Base-by-base conservation (phyloP, 2,888 invertebrate genomes). In the Proisotoma minuta region DNA sequence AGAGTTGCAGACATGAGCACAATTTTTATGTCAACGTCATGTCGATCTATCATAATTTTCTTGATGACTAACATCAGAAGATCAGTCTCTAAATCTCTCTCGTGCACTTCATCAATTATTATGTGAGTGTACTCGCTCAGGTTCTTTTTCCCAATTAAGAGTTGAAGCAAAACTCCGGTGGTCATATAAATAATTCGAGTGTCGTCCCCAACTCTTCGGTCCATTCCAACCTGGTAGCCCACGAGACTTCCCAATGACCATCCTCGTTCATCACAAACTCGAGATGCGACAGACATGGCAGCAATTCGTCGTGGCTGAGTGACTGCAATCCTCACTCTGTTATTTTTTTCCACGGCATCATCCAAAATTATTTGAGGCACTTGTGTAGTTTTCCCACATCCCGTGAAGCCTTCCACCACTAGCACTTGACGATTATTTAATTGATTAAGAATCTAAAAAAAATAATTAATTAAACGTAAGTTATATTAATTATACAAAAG, bases 1-100 rank as follows among this genome's bases (percentile, higher is more conserved):
- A 95, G 87, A 1, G 97, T 96, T 0, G 97, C 97, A 0, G 96
- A 96, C 96, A 97, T 97, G 1, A 97, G 80, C 50, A 97, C 82
- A 0, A 90, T 78, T 78, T 87, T 88, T 0, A 86, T 85, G 59
- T 80, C 77, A 1, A 80, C 78, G 0, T 87, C 86, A 75, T 85
- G 85, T 0, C 85, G 84, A 65, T 84, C 80, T 24, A 70, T 56
- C 27, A 92, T 78, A 50, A 94, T 81, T 73, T 87, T 89, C 66
- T 89, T 85, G 0, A 95, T 85, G 12, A 97, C 80, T 5, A 96
- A 81, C 24, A 97, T 77, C 1, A 91, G 79, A 76, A 97, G 92
- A 76, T 97, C 97, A 83, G 93, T 90, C 27, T 96, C 91, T 76
- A 91, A 87, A 72, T 90, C 89, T 43, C 97, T 82, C 78, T 97